A percentile compares a stretch with the other conserved stretches of the same genome.
These are phyloP conservation scores for Gymnarchus niloticus DNA, from an alignment of 2,113 vertebrate genomes.

Conservation along the genomic window DNA sequence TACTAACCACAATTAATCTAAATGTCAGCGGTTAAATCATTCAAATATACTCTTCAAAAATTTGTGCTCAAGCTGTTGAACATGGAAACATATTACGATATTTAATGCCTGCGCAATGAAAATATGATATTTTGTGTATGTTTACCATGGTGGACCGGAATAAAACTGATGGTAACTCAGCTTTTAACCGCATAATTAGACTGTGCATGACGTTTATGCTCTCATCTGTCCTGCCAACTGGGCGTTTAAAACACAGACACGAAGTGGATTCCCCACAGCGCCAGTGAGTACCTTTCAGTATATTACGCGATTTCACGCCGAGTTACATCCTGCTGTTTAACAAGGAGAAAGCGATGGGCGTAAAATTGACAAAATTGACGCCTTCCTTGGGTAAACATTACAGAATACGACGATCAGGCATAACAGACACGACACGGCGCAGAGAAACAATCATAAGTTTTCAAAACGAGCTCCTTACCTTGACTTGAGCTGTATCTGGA, in stretches of 20 bases:
- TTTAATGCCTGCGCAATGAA: not conserved
- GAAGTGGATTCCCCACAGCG: not conserved
- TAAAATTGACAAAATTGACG: not conserved
- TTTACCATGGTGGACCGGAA: not conserved
- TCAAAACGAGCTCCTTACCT: conserved; percentile 58
- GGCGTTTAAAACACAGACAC: not conserved
- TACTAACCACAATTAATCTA: not conserved
- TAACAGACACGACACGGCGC: not conserved
- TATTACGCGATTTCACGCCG: conserved; percentile 37
- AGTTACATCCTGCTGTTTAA: conserved; percentile 20
- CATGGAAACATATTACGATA: not conserved
- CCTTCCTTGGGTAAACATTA: not conserved
- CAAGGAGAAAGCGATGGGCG: conserved; percentile 1
- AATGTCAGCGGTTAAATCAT: not conserved
- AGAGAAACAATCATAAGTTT: not conserved
- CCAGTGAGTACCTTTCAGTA: not conserved
- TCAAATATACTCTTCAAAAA: not conserved
- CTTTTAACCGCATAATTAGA: not conserved
- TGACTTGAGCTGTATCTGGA: conserved; percentile 61
- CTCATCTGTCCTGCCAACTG: not conserved
- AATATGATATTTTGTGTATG: not conserved
- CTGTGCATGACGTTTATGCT: not conserved
- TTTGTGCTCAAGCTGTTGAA: not conserved
- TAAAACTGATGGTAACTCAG: not conserved
- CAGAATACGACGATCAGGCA: not conserved